These are phyloP conservation scores for Rousettus madagascariensis DNA, from an alignment of 2,797 vertebrate species.

Conservation along the genomic window DNA sequence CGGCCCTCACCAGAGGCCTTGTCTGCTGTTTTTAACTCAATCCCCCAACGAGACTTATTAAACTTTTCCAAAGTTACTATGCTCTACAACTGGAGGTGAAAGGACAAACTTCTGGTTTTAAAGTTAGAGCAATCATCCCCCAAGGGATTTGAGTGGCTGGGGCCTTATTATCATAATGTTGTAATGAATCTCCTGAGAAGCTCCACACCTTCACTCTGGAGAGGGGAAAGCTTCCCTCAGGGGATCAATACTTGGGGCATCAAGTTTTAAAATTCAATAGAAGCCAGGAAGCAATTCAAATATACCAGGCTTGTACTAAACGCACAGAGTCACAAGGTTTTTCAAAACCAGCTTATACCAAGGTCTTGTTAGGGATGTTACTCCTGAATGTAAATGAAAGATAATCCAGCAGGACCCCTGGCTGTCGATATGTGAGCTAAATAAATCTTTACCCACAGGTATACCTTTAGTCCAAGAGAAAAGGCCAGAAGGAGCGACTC, in stretches of 20 bases:
- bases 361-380: background rate
- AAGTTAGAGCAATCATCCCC: conserved; percentile 48
- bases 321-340: background rate
- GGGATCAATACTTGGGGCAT: background rate
- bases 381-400: background rate
- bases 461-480: background rate
- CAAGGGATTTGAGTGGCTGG: conserved; percentile 13
- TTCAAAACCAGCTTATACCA: background rate
- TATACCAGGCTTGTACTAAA: background rate
- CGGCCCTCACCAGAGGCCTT: background rate
- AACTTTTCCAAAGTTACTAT: background rate
- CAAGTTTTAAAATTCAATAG: background rate
- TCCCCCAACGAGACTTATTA: background rate
- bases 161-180: conserved; percentile 35
- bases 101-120: background rate
- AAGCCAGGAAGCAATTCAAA: background rate
- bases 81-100: background rate
- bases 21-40: background rate
- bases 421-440: background rate
- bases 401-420: background rate
- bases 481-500: background rate
- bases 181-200: conserved; percentile 51
- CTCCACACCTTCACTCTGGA: background rate
- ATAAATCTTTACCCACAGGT: background rate
- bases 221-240: background rate